A percentile compares a stretch with the other conserved stretches of the same genome.
Conservation (phyloP, 1,140 invertebrate genomes). For the Drosophila pectinifera region DNA sequence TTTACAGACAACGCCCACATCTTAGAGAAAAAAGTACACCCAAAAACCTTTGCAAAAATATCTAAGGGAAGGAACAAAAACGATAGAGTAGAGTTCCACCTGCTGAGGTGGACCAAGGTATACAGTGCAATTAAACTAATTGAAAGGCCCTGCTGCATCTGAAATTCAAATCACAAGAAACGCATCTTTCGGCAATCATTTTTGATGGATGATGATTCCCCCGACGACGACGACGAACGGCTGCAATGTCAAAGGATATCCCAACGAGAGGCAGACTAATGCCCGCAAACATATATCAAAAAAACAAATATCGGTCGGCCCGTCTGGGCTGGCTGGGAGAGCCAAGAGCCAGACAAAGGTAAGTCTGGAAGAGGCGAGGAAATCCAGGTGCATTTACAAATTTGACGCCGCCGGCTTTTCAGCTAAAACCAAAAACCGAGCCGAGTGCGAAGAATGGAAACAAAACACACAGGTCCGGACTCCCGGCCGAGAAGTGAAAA, state of each 20-base stretch:
- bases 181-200: slow-evolving; percentile 80
- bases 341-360: slow-evolving; percentile 59
- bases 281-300: slow-evolving; percentile 51
- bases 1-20: slow-evolving; percentile 24
- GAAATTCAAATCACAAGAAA: slow-evolving; percentile 78
- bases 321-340: slow-evolving; percentile 26
- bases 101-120: slow-evolving; percentile 41
- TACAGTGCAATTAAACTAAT: slow-evolving; percentile 77
- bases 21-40: slow-evolving; percentile 2
- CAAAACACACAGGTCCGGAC: slow-evolving; percentile 6
- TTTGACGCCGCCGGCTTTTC: slow-evolving; percentile 78
- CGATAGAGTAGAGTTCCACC: slow-evolving; percentile 50
- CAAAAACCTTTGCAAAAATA: slow-evolving; percentile 30
- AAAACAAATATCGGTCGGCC: slow-evolving; percentile 66
- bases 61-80: neutral
- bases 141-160: slow-evolving; percentile 65
- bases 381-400: slow-evolving; percentile 83
- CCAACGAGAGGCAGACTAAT: slow-evolving; percentile 67
- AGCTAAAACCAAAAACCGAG: slow-evolving; percentile 63
- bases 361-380: slow-evolving; percentile 49
- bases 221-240: slow-evolving; percentile 42
- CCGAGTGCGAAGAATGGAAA: slow-evolving; percentile 59
- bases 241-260: slow-evolving; percentile 80
- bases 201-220: slow-evolving; percentile 79
- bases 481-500: slow-evolving; percentile 39